Evolutionary conservation across 2,888 invertebrate species (phyloP).

Genomic region (Eupelmus urozonus): DNA sequence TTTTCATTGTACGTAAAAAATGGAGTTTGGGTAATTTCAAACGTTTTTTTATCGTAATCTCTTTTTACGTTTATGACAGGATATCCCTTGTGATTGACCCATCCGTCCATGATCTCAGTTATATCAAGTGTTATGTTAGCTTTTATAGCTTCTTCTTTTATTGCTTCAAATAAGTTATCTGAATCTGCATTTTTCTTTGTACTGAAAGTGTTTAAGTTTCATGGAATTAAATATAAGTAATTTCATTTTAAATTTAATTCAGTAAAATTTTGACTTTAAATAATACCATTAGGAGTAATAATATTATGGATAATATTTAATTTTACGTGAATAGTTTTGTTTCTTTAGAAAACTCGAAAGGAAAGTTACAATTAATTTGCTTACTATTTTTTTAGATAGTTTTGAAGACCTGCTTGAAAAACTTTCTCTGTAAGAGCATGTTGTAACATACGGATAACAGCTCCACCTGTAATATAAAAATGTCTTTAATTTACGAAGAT

Average conservation of each 20-base stretch:
- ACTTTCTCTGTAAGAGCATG: slow-evolving; percentile 79
- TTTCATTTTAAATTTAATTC: too few relatives aligned
- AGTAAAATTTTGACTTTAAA: too few relatives aligned
- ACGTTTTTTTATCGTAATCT: slow-evolving; percentile 76
- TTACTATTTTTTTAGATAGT: slow-evolving; percentile 68
- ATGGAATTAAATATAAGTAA: too few relatives aligned
- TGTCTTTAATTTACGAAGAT: background rate
- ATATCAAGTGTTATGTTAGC: slow-evolving; percentile 12
- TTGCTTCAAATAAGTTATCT: slow-evolving; percentile 47
- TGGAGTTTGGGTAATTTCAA: slow-evolving; percentile 77
- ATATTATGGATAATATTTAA: too few relatives aligned
- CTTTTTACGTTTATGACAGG: slow-evolving; percentile 82
- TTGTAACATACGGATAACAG: slow-evolving; percentile 80
- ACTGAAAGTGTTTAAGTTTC: slow-evolving; percentile 20
- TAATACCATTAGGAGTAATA: too few relatives aligned
- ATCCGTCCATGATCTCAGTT: slow-evolving; percentile 76
- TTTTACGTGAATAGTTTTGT: too few relatives aligned
- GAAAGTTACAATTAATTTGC: background rate
- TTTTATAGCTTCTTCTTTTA: background rate
- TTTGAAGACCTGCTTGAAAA: slow-evolving; percentile 80
- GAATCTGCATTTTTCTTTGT: slow-evolving; percentile 15
- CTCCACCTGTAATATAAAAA: slow-evolving; percentile 63
- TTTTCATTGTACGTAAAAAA: slow-evolving; percentile 59
- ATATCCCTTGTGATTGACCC: slow-evolving; percentile 84
- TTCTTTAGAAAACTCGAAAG: background rate